A percentile compares a stretch with the other conserved stretches of the same genome.
Evolutionary conservation across 30 jellyfish, hydroid and myxozoan genomes (phyloP).

Genomic region (Cassiopea xamachana): DNA sequence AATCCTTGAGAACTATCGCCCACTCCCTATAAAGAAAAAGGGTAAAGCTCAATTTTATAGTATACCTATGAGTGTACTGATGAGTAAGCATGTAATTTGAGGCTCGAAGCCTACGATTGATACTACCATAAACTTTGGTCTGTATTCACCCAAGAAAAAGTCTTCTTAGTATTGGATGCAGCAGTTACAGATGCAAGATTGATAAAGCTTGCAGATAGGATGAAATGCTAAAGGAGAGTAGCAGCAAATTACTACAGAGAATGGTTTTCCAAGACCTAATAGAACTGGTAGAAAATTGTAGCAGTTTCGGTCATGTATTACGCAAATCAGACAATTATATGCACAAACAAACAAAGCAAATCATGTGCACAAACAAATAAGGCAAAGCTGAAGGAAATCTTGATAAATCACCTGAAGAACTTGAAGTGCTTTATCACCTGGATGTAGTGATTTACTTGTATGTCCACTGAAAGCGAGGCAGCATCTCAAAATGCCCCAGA

Average conservation of each 20-base stretch:
- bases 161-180: too few species aligned
- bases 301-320: too few species aligned
- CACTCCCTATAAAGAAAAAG: slow-evolving; percentile 69
- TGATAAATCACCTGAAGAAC: background rate
- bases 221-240: too few species aligned
- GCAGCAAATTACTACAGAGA: too few species aligned
- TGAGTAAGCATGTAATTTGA: background rate
- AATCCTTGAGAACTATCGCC: slow-evolving; percentile 92
- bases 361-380: background rate
- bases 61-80: background rate
- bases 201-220: too few species aligned
- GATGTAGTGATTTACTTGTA: background rate
- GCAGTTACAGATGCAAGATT: too few species aligned
- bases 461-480: background rate
- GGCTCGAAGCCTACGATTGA: background rate
- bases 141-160: too few species aligned
- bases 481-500: slow-evolving; percentile 91
- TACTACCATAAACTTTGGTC: too few species aligned
- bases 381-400: background rate
- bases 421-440: background rate
- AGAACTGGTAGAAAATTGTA: too few species aligned
- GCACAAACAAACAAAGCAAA: background rate
- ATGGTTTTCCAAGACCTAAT: too few species aligned
- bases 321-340: too few species aligned
- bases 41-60: background rate